phyloP scores from a whole-genome alignment of 2,888 invertebrate genomes.

The Aleiodes leptofemur region DNA sequence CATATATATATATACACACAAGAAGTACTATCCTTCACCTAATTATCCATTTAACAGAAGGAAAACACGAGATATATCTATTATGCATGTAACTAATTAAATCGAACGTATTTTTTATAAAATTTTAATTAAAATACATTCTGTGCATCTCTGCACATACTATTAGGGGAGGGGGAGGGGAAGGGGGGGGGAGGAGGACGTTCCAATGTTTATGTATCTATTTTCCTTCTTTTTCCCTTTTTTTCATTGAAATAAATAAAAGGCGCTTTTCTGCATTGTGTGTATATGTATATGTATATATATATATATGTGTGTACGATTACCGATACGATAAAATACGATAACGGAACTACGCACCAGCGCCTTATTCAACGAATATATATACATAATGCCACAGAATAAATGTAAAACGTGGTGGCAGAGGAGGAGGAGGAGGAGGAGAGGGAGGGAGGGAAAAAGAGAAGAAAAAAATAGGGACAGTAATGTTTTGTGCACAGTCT shows the following conservation, averaged over 20 bases:
- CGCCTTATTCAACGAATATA: conserved; percentile 37
- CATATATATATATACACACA: not conserved
- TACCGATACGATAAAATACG: conserved; percentile 34
- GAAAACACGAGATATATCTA: conserved; percentile 3
- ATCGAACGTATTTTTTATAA: not conserved
- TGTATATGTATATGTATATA: no score
- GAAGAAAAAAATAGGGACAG: conserved; percentile 1
- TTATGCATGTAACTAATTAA: conserved; percentile 32
- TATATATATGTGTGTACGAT: not conserved
- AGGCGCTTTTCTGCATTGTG: no score
- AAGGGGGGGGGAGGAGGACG: not conserved
- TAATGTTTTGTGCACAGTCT: conserved; percentile 23
- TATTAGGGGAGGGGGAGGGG: not conserved
- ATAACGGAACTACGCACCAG: conserved; percentile 34
- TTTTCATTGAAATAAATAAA: no score
- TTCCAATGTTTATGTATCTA: conserved; percentile 20
- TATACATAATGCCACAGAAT: conserved; percentile 35
- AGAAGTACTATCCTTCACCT: conserved; percentile 15
- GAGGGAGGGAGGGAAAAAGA: not conserved
- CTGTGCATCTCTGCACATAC: not conserved
- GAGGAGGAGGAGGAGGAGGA: not conserved
- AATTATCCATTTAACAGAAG: conserved; percentile 17
- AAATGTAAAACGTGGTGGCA: not conserved
- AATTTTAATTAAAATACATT: conserved; percentile 31
- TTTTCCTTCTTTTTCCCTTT: not conserved